These are phyloP conservation scores for Nomada goodeniana DNA, from an alignment of 2,888 invertebrate species.

Conservation along the genomic window DNA sequence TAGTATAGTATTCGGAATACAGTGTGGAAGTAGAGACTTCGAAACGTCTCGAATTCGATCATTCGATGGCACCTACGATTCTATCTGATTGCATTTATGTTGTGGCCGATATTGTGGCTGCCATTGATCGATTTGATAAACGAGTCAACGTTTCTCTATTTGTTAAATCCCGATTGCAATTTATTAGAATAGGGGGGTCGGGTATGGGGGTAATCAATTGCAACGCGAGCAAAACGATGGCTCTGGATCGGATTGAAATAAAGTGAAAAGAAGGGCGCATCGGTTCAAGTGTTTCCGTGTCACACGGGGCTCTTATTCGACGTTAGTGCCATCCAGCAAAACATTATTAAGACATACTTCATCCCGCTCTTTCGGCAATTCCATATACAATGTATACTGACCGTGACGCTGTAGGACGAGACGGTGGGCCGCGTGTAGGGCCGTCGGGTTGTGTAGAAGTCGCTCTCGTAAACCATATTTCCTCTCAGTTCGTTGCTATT, in stretches of 20 bases:
- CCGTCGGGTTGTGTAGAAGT: slow-evolving; percentile 95
- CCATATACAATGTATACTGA: slow-evolving; percentile 85
- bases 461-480: slow-evolving; percentile 96
- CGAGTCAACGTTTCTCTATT: slow-evolving; percentile 53
- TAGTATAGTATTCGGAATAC: slow-evolving; percentile 77
- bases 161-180: slow-evolving; percentile 6
- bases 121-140: slow-evolving; percentile 70
- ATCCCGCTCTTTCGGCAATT: slow-evolving; percentile 62
- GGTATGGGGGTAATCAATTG: neutral
- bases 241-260: slow-evolving; percentile 33
- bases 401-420: slow-evolving; percentile 92
- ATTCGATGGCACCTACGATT: slow-evolving; percentile 58
- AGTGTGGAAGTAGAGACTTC: slow-evolving; percentile 83
- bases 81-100: slow-evolving; percentile 20
- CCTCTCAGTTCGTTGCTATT: slow-evolving; percentile 62
- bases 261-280: slow-evolving; percentile 23
- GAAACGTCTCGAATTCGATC: slow-evolving; percentile 72
- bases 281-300: slow-evolving; percentile 55
- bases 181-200: neutral
- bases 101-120: slow-evolving; percentile 43
- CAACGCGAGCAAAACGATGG: slow-evolving; percentile 66
- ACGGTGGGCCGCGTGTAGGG: slow-evolving; percentile 90
- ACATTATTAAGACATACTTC: slow-evolving; percentile 69
- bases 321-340: slow-evolving; percentile 73
- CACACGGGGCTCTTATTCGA: slow-evolving; percentile 57